phyloP scores from a whole-genome alignment of 2,113 vertebrate genomes.

The Cavia aperea region DNA sequence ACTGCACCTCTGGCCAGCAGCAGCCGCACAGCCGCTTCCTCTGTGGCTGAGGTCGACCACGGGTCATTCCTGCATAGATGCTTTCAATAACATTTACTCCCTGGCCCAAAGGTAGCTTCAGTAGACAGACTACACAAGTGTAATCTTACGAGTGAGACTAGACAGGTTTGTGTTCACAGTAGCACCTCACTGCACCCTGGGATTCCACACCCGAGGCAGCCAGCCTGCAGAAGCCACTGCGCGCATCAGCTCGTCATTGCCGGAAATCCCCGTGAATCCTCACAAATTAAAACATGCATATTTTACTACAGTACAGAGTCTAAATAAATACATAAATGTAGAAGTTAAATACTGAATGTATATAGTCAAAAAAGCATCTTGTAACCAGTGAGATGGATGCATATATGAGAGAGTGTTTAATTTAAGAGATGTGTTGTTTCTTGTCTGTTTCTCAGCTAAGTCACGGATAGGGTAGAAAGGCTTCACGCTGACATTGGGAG shows the following conservation, averaged over 20 bases:
- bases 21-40: constrained; percentile 57
- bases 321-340: constrained; percentile 80
- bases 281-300: constrained; percentile 77
- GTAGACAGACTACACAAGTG: constrained; percentile 70
- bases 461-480: constrained; percentile 67
- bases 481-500: constrained; percentile 44
- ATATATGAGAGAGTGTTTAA: constrained; percentile 83
- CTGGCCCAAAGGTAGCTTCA: constrained; percentile 62
- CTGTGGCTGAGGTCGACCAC: constrained; percentile 65
- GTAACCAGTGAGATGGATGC: constrained; percentile 80
- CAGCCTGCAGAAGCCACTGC: constrained; percentile 62
- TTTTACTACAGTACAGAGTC: constrained; percentile 84
- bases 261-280: constrained; percentile 67
- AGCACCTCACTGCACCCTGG: constrained; percentile 53
- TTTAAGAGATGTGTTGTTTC: constrained; percentile 80
- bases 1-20: constrained; percentile 43
- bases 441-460: constrained; percentile 73
- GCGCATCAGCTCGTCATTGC: constrained; percentile 72
- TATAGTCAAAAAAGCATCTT: constrained; percentile 80
- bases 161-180: constrained; percentile 67
- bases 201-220: constrained; percentile 44
- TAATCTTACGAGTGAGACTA: constrained; percentile 53
- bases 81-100: constrained; percentile 65
- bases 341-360: constrained; percentile 81
- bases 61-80: constrained; percentile 71